Evolutionary conservation across 2,113 vertebrate species (phyloP).

Genomic region (Hippoglossus stenolepis): DNA sequence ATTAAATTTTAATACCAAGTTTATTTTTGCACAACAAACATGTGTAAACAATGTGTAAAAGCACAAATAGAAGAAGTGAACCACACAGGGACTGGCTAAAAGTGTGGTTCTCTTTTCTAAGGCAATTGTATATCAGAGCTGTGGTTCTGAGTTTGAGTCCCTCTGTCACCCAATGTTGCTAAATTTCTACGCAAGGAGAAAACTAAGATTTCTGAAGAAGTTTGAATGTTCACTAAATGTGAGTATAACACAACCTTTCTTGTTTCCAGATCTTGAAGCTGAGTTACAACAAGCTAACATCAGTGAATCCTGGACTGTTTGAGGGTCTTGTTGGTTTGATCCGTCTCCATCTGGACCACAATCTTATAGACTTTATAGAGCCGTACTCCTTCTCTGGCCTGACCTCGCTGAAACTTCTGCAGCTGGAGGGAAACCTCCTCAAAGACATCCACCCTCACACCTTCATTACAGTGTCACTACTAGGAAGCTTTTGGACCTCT

Average conservation of each 20-base stretch:
- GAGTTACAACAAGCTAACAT: slow-evolving; percentile 85
- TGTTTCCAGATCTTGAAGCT: slow-evolving; percentile 82
- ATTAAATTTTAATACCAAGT: not conserved
- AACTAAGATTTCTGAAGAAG: not conserved
- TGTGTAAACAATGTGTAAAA: too few species aligned
- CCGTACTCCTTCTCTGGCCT: slow-evolving; percentile 83
- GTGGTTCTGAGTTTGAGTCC: not conserved
- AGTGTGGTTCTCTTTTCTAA: not conserved
- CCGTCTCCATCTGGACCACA: slow-evolving; percentile 85
- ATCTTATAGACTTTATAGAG: slow-evolving; percentile 82
- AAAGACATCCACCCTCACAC: slow-evolving; percentile 83
- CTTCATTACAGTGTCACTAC: slow-evolving; percentile 83
- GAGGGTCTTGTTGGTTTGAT: slow-evolving; percentile 78
- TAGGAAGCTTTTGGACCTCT: slow-evolving; percentile 83
- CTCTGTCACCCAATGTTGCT: too few species aligned
- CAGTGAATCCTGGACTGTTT: slow-evolving; percentile 73
- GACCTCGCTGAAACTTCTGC: slow-evolving; percentile 81
- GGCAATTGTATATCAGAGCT: not conserved
- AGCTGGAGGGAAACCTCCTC: slow-evolving; percentile 84
- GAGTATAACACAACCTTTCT: not conserved
- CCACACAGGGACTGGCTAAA: too few species aligned
- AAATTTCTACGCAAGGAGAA: too few species aligned
- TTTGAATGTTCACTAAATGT: not conserved
- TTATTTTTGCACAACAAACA: too few species aligned
- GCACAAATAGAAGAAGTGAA: too few species aligned